Evolutionary conservation across 2,888 invertebrate species (phyloP), one percentile per base, ranked within the genome.

Genomic region (Anodontia alba): DNA sequence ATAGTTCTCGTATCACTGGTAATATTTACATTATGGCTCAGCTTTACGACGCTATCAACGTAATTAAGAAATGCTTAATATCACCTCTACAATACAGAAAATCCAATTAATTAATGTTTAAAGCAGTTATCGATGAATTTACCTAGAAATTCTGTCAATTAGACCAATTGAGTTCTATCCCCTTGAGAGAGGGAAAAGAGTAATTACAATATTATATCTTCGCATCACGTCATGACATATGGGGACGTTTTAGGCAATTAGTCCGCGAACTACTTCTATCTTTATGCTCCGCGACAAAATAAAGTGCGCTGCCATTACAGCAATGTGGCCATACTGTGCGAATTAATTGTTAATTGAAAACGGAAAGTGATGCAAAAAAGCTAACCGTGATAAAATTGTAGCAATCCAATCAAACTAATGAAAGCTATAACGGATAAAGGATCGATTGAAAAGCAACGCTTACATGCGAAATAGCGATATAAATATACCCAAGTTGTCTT

Each of bases 151-250:
- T 83, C 83, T 81, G 80, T 86, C 82, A 81, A 86, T 81, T 86
- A 86, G 78, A 81, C 78, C 83, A 83, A 86, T 83, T 81, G 81
- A 81, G 73, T 71, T 72, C 72, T 62, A 54, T 72, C 76, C 85
- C 85, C 62, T 79, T 74, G 83, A 81, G 85, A 86, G 74, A 77
- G 72, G 81, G 80, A 78, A 78, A 81, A 81, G 62, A 83, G 85
- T 86, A 83, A 86, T 86, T 86, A 83, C 85, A 75, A 81, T 83
- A 83, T 83, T 83, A 86, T 86, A 86, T 79, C 81, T 70, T 69
- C 68, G 36, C 62, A 69, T 51, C 85, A 83, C 83, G 85, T 76
- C 78, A 86, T 81, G 78, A 67, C 82, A 83, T 75, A 81, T 77
- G 80, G 80, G 76, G 74, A 70, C 77, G 71, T 81, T 81, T 80